These are phyloP conservation scores for Ceyx margarethae DNA, from an alignment of 2,113 vertebrate species.

Conservation along the genomic window DNA sequence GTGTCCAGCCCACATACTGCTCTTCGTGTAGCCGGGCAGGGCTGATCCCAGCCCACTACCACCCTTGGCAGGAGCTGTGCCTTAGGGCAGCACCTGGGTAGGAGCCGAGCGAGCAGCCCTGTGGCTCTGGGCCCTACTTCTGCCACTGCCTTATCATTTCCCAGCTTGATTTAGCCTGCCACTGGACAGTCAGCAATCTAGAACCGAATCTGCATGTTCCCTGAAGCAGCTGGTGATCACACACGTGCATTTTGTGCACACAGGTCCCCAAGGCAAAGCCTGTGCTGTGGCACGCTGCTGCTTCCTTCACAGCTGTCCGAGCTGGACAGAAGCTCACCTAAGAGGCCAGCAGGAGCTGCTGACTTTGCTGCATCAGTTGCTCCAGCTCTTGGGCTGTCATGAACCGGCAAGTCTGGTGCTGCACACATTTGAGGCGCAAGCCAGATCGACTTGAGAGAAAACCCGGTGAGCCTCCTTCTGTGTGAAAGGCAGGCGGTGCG, in stretches of 20 bases:
- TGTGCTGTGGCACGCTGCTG: not conserved
- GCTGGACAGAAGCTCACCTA: not conserved
- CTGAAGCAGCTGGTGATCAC: too few species aligned
- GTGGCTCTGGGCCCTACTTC: too few species aligned
- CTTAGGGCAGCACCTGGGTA: too few species aligned
- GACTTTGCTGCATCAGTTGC: not conserved
- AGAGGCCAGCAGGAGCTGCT: not conserved
- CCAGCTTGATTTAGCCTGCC: too few species aligned
- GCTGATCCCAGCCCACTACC: too few species aligned
- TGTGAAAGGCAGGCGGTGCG: not conserved
- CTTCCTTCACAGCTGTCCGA: not conserved
- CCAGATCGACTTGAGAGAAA: not conserved
- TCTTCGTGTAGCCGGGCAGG: too few species aligned
- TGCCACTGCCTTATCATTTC: too few species aligned
- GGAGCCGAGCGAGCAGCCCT: too few species aligned
- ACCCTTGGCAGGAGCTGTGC: too few species aligned
- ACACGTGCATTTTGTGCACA: too few species aligned
- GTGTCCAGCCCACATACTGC: accelerated
- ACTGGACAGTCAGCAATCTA: too few species aligned
- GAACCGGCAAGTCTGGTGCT: not conserved
- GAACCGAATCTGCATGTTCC: too few species aligned
- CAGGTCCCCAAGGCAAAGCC: not conserved
- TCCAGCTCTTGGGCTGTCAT: not conserved
- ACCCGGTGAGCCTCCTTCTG: accelerated
- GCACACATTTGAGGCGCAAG: not conserved